Conservation (phyloP, 2,113 vertebrate genomes). For the Proterorhinus semilunaris region DNA sequence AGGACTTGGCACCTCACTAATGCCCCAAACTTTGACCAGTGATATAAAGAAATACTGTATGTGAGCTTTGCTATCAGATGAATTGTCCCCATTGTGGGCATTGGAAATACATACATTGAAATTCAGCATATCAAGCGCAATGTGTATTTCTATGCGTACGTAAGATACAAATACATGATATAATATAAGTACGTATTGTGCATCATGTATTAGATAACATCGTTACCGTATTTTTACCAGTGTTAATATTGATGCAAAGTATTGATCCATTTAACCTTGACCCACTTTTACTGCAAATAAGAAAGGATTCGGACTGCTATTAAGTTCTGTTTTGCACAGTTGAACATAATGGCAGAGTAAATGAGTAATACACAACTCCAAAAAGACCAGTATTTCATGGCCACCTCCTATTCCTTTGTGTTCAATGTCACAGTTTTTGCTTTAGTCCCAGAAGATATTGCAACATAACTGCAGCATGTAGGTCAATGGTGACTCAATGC, state of each 20-base stretch:
- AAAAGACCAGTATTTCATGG: not conserved
- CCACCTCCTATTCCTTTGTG: slow-evolving; percentile 10
- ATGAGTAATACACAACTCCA: too few species aligned
- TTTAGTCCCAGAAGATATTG: slow-evolving; percentile 25
- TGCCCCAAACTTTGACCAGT: not conserved
- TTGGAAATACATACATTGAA: too few species aligned
- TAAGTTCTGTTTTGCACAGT: not conserved
- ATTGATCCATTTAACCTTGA: slow-evolving; percentile 21
- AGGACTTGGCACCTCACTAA: not conserved
- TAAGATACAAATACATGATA: too few species aligned
- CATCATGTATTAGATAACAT: too few species aligned
- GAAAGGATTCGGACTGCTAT: not conserved
- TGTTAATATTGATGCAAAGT: too few species aligned
- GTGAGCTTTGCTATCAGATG: not conserved
- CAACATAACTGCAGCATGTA: slow-evolving; percentile 27
- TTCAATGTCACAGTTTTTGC: slow-evolving; percentile 16
- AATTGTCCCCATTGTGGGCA: not conserved
- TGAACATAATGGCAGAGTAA: not conserved
- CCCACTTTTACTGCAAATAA: slow-evolving; percentile 28
- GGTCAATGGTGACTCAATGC: slow-evolving; percentile 33
- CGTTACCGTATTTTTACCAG: too few species aligned
- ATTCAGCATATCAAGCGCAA: too few species aligned
- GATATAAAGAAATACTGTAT: not conserved
- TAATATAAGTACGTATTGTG: too few species aligned
- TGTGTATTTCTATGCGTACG: too few species aligned